Evolutionary conservation across 2,797 vertebrate genomes (phyloP), one percentile per base, ranked within the genome.

Genomic region (Neomorphus geoffroyi): DNA sequence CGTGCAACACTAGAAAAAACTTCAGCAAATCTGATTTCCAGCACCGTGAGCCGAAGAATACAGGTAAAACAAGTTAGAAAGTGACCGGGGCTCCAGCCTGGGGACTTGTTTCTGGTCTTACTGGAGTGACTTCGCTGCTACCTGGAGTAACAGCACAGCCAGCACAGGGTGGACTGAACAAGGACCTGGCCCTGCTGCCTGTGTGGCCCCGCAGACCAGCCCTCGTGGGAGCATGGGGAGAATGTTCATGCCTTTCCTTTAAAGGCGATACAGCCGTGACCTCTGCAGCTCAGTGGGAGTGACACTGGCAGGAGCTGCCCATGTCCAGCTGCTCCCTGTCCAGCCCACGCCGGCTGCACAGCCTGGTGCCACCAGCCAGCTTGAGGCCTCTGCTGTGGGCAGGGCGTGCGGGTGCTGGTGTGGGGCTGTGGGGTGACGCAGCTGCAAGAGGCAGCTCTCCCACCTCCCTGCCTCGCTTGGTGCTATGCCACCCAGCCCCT

Each of bases 221-320:
- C 65, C 26, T 0, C 46, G 3, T 1, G 41, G 78, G 62, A 88
- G 50, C 50, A 7, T 2, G 17, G 67, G 33, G 33, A 26, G 70
- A 60, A 57, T 0, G 3, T 8, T 50, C 66, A 93, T 94, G 89
- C 96, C 89, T 94, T 96, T 92, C 96, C 94, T 96, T 96, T 94
- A 85, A 95, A 91, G 95, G 95, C 75, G 12, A 89, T 41, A 51
- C 23, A 87, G 91, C 81, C 75, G 6, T 1, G 89, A 74, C 81
- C 87, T 91, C 89, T 91, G 92, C 51, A 74, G 50, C 37, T n/a
- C 61, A 0, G 18, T 27, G 89, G 92, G 84, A 96, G 81, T 53
- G 94, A 87, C 91, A 64, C 35, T 82, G 75, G 71, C 79, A 82
- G 79, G 75, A 89, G 64, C 16, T 24, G 62, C 23, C 45, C 1